Conservation (phyloP, 2,113 vertebrate species). For the Athene noctua region DNA sequence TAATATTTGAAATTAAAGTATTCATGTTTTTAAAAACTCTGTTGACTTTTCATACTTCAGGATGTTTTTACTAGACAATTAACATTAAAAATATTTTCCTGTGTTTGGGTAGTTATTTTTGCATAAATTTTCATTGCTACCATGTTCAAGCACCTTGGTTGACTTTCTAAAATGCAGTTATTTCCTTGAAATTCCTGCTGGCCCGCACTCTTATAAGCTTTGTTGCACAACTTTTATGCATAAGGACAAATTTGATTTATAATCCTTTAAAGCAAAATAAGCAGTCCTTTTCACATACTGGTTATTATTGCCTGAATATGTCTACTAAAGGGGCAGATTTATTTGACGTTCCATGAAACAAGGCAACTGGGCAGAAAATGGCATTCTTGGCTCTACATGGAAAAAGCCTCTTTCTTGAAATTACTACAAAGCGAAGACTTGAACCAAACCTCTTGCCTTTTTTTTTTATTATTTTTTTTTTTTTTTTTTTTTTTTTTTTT, state of each 20-base stretch:
- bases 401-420: neutral
- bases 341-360: neutral
- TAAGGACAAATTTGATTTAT: neutral
- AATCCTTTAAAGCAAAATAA: neutral
- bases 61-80: neutral
- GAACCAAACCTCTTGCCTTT: neutral
- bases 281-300: neutral
- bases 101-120: neutral
- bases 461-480: too few relatives aligned
- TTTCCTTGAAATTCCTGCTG: neutral
- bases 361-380: slow-evolving; percentile 7
- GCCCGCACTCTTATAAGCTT: neutral
- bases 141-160: neutral
- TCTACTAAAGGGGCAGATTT: neutral
- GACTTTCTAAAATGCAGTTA: neutral
- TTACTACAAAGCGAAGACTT: neutral
- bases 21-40: neutral
- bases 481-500: too few relatives aligned
- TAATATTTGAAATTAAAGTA: neutral
- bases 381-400: neutral
- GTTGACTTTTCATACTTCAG: neutral
- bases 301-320: neutral
- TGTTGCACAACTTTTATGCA: neutral
- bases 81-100: neutral
- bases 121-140: neutral